Evolutionary conservation across 23 tunicate species (phyloP).

Genomic region (Trididemnum clinides): DNA sequence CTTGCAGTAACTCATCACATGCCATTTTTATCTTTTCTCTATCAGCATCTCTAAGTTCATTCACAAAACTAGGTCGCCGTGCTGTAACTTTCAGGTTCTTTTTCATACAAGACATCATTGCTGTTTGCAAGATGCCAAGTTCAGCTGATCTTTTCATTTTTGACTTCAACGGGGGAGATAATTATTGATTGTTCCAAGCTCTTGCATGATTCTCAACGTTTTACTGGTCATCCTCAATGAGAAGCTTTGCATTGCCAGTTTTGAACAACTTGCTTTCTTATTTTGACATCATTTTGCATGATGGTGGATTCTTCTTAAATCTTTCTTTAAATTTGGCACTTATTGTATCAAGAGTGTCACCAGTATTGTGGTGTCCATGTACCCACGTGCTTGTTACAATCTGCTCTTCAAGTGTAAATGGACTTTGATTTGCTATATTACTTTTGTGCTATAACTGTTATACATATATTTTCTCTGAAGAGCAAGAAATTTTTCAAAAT

Average conservation of each 20-base stretch:
- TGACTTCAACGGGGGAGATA: neutral
- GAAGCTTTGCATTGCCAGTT: slow-evolving; percentile 13
- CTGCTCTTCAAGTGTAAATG: slow-evolving; percentile 7
- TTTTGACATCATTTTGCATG: slow-evolving; percentile 5
- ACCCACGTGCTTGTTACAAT: slow-evolving; percentile 3
- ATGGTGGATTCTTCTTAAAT: slow-evolving; percentile 7
- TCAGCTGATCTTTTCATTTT: slow-evolving; percentile 29
- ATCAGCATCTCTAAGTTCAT: slow-evolving; percentile 15
- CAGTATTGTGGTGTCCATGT: slow-evolving; percentile 22
- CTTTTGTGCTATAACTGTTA: neutral
- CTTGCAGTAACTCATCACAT: slow-evolving; percentile 25
- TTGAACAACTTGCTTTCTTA: slow-evolving; percentile 3
- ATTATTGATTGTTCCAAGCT: slow-evolving; percentile 24
- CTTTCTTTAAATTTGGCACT: neutral
- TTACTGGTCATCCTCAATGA: neutral
- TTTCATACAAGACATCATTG: neutral
- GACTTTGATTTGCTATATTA: slow-evolving; percentile 22
- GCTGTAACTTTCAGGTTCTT: slow-evolving; percentile 15
- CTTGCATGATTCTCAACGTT: neutral
- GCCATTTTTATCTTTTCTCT: slow-evolving; percentile 10
- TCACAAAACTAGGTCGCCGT: slow-evolving; percentile 13
- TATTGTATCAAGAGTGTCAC: slow-evolving; percentile 6
- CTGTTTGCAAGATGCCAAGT: slow-evolving; percentile 16
- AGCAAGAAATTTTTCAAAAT: no score
- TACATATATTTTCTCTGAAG: neutral